These are phyloP conservation scores for Cyprinodon brontotheroides DNA, from an alignment of 2,113 vertebrate genomes.

Conservation along the genomic window DNA sequence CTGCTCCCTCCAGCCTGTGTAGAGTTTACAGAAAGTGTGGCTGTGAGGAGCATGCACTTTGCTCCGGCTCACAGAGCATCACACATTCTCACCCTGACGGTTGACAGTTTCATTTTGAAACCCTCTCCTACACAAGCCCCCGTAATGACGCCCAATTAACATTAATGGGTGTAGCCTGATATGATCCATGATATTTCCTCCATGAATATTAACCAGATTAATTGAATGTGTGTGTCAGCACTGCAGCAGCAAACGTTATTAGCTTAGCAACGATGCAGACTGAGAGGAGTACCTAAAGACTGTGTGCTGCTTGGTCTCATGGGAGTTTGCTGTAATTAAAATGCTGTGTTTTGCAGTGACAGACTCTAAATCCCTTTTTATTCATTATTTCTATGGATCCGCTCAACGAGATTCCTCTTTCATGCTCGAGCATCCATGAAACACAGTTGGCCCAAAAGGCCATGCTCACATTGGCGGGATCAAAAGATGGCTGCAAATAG, in stretches of 20 bases:
- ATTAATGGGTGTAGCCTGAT: conserved; percentile 52
- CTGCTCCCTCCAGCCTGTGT: background rate
- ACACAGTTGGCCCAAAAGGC: conserved; percentile 63
- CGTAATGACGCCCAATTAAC: conserved; percentile 56
- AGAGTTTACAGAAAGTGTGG: background rate
- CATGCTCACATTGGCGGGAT: conserved; percentile 49
- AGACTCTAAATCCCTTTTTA: conserved; percentile 60
- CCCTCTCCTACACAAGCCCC: conserved; percentile 41
- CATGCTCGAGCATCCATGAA: conserved; percentile 74
- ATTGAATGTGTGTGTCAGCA: conserved; percentile 58
- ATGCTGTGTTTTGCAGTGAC: conserved; percentile 58
- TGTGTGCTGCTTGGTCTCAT: conserved; percentile 43
- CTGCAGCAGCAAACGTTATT: conserved; percentile 56
- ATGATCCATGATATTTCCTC: conserved; percentile 57
- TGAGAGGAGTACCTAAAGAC: conserved; percentile 45
- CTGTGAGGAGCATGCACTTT: background rate
- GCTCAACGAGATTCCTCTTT: conserved; percentile 74
- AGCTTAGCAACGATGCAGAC: conserved; percentile 52
- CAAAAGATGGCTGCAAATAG: conserved; percentile 41
- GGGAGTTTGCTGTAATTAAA: conserved; percentile 68
- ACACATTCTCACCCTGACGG: conserved; percentile 11
- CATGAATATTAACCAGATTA: conserved; percentile 53
- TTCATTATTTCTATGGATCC: conserved; percentile 78
- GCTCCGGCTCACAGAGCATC: conserved; percentile 19
- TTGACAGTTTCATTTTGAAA: conserved; percentile 50